A percentile compares a stretch with the other conserved stretches of the same genome.
These are phyloP conservation scores for Cataglyphis albicans DNA, from an alignment of 2,888 invertebrate genomes.

Conservation along the genomic window DNA sequence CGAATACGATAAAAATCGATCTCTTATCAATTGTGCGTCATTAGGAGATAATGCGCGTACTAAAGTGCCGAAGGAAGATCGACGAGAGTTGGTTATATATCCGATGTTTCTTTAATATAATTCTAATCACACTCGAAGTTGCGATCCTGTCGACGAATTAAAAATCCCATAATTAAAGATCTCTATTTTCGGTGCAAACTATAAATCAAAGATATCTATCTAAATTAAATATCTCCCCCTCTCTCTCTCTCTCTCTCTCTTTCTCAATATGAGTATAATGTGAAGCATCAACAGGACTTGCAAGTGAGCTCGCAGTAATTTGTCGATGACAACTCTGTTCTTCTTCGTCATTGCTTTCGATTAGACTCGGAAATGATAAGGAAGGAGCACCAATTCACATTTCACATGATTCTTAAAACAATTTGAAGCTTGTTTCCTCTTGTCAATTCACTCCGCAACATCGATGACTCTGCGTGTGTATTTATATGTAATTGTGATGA, in stretches of 20 bases:
- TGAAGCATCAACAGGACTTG: background rate
- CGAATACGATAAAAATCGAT: background rate
- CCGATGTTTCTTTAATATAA: background rate
- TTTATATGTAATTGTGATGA: background rate
- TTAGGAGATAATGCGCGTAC: background rate
- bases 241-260: conserved; percentile 8
- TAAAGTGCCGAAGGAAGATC: conserved; percentile 6
- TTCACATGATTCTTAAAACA: background rate
- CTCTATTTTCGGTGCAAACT: conserved; percentile 8
- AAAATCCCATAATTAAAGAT: background rate
- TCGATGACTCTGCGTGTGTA: background rate
- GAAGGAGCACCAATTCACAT: background rate
- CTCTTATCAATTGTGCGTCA: conserved; percentile 1
- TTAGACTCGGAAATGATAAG: background rate
- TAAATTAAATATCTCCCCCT: background rate
- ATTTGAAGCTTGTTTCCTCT: background rate
- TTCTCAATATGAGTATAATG: background rate
- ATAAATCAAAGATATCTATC: conserved; percentile 25
- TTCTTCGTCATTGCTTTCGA: background rate
- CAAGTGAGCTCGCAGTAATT: background rate
- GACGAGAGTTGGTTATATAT: background rate
- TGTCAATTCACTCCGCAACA: background rate
- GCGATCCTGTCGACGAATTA: background rate
- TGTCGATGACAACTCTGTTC: background rate
- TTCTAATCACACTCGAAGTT: background rate